Evolutionary conservation across 2,113 vertebrate species (phyloP).

Genomic region (Callopanchax toddi): DNA sequence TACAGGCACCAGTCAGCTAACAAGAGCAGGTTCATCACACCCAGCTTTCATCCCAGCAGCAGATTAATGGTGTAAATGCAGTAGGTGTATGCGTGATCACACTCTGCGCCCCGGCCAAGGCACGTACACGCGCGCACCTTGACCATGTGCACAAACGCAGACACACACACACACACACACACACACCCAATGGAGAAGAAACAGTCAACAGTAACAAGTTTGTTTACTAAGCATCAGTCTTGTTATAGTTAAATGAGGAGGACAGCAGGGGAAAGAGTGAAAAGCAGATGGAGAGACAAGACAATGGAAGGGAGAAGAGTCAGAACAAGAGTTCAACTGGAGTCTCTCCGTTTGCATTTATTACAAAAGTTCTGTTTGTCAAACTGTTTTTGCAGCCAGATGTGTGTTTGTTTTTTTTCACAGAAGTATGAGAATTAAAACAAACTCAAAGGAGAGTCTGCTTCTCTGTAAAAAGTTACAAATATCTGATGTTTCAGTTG

Average conservation of each 20-base stretch:
- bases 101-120: constrained; percentile 23
- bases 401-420: too few species aligned
- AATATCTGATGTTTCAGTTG: too few species aligned
- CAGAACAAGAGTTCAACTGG: constrained; percentile 25
- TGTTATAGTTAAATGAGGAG: constrained; percentile 29
- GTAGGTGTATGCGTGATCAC: constrained; percentile 55
- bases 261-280: constrained; percentile 21
- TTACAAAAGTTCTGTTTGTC: neutral
- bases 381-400: too few species aligned
- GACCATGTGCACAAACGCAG: neutral
- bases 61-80: constrained; percentile 60
- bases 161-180: neutral
- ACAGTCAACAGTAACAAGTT: constrained; percentile 36
- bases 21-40: constrained; percentile 42
- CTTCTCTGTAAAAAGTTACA: too few species aligned
- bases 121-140: neutral
- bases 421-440: too few species aligned
- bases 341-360: constrained; percentile 31
- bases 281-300: constrained; percentile 14
- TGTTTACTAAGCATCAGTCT: constrained; percentile 49
- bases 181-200: neutral
- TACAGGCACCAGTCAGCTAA: constrained; percentile 42
- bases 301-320: too few species aligned
- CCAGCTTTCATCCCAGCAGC: constrained; percentile 53
- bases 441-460: too few species aligned